A percentile compares a stretch with the other conserved stretches of the same genome.
phyloP scores from a whole-genome alignment of 64 coral and sea anemone genomes.

The Stylophora pistillata region DNA sequence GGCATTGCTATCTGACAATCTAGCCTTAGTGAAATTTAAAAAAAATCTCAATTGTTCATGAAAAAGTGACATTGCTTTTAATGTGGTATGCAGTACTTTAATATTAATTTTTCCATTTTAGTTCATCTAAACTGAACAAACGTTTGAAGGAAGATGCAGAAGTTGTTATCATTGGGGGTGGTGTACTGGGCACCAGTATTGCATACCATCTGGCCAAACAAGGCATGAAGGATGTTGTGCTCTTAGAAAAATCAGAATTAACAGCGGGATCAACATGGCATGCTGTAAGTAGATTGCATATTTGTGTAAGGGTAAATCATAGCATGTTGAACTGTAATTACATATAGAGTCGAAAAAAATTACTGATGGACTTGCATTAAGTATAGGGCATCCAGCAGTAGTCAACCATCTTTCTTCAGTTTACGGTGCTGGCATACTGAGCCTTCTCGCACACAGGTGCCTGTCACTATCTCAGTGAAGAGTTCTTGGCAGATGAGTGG shows the following conservation, averaged over 20 bases:
- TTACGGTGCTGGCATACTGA: too few relatives aligned
- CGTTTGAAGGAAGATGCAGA: constrained; percentile 86
- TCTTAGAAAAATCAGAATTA: constrained; percentile 95
- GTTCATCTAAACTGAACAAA: constrained; percentile 54
- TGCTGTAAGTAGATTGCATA: constrained; percentile 62
- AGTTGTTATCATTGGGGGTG: constrained; percentile 96
- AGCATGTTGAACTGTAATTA: not conserved
- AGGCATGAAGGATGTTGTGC: constrained; percentile 93
- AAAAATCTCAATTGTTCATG: too few relatives aligned
- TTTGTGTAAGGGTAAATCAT: not conserved
- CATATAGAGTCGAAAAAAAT: too few relatives aligned
- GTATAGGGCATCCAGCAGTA: too few relatives aligned
- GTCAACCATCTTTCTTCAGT: too few relatives aligned
- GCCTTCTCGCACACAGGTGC: too few relatives aligned
- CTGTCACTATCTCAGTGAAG: too few relatives aligned
- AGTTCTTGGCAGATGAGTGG: too few relatives aligned
- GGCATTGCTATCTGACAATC: too few relatives aligned
- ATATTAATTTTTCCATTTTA: not conserved
- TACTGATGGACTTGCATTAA: too few relatives aligned
- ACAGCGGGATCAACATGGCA: constrained; percentile 99
- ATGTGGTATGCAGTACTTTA: not conserved
- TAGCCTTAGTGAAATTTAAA: too few relatives aligned
- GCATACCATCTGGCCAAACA: constrained; percentile 94
- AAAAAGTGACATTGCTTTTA: too few relatives aligned
- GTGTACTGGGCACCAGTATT: constrained; percentile 80